Evolutionary conservation across 2,888 invertebrate genomes (phyloP).

Genomic region (Isoperla grammatica): DNA sequence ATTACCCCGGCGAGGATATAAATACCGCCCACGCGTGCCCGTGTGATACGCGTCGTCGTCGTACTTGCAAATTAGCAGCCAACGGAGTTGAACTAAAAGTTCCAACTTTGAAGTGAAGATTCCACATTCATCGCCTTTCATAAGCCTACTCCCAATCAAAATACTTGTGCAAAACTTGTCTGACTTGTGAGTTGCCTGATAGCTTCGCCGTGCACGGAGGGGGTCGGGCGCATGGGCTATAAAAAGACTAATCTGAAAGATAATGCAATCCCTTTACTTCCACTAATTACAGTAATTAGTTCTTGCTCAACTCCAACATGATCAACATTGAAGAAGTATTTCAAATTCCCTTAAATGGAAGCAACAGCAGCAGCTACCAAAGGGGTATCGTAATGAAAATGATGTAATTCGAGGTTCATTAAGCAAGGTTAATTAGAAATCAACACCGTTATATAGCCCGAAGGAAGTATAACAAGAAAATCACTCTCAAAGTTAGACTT

Average conservation of each 20-base stretch:
- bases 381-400: conserved; percentile 28
- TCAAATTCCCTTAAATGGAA: conserved; percentile 19
- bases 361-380: background rate
- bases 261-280: conserved; percentile 24
- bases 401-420: conserved; percentile 37
- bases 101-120: too few relatives aligned
- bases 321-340: conserved; percentile 21
- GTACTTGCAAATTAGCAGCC: too few relatives aligned
- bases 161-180: background rate
- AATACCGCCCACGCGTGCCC: too few relatives aligned
- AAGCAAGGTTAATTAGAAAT: conserved; percentile 42
- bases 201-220: background rate
- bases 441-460: conserved; percentile 36
- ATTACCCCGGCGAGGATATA: too few relatives aligned
- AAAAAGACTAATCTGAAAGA: conserved; percentile 20
- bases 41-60: too few relatives aligned
- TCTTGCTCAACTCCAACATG: conserved; percentile 25
- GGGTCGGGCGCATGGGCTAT: background rate
- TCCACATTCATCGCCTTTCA: background rate
- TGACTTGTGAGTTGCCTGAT: background rate
- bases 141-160: background rate
- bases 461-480: conserved; percentile 29
- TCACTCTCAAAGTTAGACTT: conserved; percentile 21
- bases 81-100: too few relatives aligned
- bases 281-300: conserved; percentile 31